These are phyloP conservation scores for Caenorhabditis macrosperma DNA, from an alignment of 2,888 invertebrate genomes.

Conservation along the genomic window DNA sequence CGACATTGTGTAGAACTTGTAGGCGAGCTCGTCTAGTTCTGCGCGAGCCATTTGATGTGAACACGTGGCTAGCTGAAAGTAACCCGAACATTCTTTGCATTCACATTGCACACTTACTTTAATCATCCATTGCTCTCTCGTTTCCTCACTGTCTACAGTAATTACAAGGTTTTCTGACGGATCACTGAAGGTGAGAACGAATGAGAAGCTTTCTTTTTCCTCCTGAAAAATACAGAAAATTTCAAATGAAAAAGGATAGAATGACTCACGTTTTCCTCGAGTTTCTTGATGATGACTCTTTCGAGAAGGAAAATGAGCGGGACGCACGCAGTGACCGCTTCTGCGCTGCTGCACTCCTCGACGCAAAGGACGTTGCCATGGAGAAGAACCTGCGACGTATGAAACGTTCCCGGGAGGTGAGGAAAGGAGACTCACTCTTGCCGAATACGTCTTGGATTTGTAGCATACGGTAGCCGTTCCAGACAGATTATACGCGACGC, in stretches of 20 bases:
- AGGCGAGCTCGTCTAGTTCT: conserved; percentile 76
- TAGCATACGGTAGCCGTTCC: conserved; percentile 44
- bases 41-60: conserved; percentile 76
- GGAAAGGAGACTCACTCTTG: conserved; percentile 49
- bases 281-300: conserved; percentile 65
- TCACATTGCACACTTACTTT: conserved; percentile 61
- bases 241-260: background rate
- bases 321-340: conserved; percentile 64
- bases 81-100: background rate
- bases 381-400: conserved; percentile 42
- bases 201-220: background rate
- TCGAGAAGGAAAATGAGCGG: conserved; percentile 76
- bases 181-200: conserved; percentile 51
- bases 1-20: conserved; percentile 71
- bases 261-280: conserved; percentile 30
- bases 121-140: conserved; percentile 75
- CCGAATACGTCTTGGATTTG: conserved; percentile 56
- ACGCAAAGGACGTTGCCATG: conserved; percentile 65
- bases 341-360: conserved; percentile 62
- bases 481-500: conserved; percentile 37
- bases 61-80: conserved; percentile 72
- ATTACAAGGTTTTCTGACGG: conserved; percentile 64
- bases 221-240: conserved; percentile 10
- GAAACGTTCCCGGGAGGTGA: background rate
- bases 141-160: conserved; percentile 60